phyloP scores from a whole-genome alignment of 2,113 vertebrate species.

The Brachirus orientalis region DNA sequence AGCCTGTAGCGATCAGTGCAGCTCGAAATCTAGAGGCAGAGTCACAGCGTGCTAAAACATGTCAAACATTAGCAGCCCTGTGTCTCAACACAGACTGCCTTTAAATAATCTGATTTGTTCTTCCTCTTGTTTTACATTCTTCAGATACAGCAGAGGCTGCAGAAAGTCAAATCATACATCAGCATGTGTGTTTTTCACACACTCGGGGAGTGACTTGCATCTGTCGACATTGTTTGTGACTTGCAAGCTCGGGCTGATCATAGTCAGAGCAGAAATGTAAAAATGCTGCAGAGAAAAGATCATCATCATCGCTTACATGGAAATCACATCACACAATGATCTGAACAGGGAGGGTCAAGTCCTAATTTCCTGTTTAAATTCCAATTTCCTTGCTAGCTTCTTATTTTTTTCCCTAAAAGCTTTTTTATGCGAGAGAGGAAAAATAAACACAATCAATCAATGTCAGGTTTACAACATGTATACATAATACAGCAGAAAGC shows the following conservation, averaged over 20 bases:
- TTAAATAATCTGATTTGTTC: not conserved
- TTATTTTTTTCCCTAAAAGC: slow-evolving; percentile 21
- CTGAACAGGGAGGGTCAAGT: too few species aligned
- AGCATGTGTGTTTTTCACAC: not conserved
- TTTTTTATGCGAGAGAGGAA: not conserved
- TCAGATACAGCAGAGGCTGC: not conserved
- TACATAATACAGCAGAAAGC: slow-evolving; percentile 2
- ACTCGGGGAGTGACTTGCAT: too few species aligned
- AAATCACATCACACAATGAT: too few species aligned
- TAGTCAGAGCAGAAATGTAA: too few species aligned
- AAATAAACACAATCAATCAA: slow-evolving; percentile 18
- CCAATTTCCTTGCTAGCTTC: slow-evolving; percentile 29
- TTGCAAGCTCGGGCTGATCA: too few species aligned
- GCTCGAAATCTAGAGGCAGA: slow-evolving; percentile 3
- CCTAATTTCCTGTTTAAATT: slow-evolving; percentile 23
- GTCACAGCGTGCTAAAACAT: slow-evolving; percentile 71
- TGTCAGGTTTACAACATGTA: not conserved
- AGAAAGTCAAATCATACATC: not conserved
- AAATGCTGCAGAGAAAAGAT: too few species aligned
- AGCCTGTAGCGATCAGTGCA: not conserved
- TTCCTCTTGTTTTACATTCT: not conserved
- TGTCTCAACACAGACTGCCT: not conserved
- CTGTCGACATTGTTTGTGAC: too few species aligned
- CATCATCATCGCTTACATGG: too few species aligned
- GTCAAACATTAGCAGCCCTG: slow-evolving; percentile 11